Evolutionary conservation across 1,140 invertebrate species (phyloP).

Genomic region (Homarus americanus): DNA sequence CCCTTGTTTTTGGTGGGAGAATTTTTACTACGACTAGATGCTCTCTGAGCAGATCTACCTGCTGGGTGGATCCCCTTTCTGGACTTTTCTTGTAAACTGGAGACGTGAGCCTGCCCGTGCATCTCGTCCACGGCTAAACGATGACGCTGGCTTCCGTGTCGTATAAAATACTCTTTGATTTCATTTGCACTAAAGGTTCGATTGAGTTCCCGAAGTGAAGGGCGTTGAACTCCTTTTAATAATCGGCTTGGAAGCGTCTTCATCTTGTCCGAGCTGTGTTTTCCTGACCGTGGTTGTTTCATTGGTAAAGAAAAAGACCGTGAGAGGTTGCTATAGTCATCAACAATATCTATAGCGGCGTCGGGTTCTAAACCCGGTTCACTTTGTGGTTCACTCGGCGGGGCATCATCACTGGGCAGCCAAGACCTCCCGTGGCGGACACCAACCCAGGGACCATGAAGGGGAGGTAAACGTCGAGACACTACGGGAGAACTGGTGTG

Average conservation of each 20-base stretch:
- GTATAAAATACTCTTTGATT: conserved; percentile 66
- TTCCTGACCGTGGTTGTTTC: conserved; percentile 39
- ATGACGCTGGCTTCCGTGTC: conserved; percentile 58
- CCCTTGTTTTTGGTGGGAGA: conserved; percentile 29
- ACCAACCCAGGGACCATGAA: conserved; percentile 37
- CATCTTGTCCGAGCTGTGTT: conserved; percentile 51
- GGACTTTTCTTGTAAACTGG: background rate
- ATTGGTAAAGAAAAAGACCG: conserved; percentile 57
- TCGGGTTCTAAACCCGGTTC: conserved; percentile 45
- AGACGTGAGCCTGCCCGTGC: conserved; percentile 38
- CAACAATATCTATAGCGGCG: background rate
- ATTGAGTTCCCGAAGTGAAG: conserved; percentile 42
- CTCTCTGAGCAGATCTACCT: conserved; percentile 34
- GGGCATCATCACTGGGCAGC: conserved; percentile 60
- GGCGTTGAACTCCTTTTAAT: conserved; percentile 48
- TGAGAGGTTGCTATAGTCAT: conserved; percentile 16
- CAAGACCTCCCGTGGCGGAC: conserved; percentile 11
- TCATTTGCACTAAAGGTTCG: conserved; percentile 60
- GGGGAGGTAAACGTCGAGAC: conserved; percentile 26
- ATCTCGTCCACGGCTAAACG: conserved; percentile 15
- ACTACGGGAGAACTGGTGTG: conserved; percentile 11
- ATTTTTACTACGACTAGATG: conserved; percentile 40
- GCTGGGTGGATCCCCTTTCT: background rate
- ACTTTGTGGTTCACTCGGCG: conserved; percentile 64
- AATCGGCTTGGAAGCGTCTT: conserved; percentile 53